phyloP scores from a whole-genome alignment of 2,113 vertebrate species.

The Strix aluco region DNA sequence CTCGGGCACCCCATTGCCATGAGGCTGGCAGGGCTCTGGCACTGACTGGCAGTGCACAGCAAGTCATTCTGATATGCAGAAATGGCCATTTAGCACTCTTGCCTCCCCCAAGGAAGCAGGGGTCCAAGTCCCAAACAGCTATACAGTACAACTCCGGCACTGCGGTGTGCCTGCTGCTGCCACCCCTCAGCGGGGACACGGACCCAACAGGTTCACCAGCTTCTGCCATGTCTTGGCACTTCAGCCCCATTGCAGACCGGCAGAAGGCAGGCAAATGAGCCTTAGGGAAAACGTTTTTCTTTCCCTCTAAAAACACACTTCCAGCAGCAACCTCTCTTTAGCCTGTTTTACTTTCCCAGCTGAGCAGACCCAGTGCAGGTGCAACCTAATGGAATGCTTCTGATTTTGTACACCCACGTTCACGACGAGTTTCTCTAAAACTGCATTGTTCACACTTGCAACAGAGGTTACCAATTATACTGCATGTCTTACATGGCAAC shows the following conservation, averaged over 20 bases:
- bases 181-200: rapidly evolving
- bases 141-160: rapidly evolving
- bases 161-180: neutral
- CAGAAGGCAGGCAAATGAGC: rapidly evolving
- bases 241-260: neutral
- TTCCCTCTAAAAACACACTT: neutral
- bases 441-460: rapidly evolving
- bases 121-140: neutral
- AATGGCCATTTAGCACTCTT: neutral
- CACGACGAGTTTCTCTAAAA: neutral
- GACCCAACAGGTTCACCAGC: neutral
- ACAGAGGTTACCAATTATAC: slow-evolving; percentile 21
- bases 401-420: neutral
- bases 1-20: rapidly evolving
- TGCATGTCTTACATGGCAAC: neutral
- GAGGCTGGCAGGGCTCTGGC: neutral
- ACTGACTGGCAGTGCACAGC: rapidly evolving
- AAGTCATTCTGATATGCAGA: neutral
- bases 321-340: neutral
- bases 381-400: neutral
- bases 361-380: neutral
- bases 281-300: neutral
- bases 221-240: neutral
- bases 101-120: neutral
- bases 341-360: neutral